phyloP scores from a whole-genome alignment of 92 coral and sea anemone species.

The Porites lobata region DNA sequence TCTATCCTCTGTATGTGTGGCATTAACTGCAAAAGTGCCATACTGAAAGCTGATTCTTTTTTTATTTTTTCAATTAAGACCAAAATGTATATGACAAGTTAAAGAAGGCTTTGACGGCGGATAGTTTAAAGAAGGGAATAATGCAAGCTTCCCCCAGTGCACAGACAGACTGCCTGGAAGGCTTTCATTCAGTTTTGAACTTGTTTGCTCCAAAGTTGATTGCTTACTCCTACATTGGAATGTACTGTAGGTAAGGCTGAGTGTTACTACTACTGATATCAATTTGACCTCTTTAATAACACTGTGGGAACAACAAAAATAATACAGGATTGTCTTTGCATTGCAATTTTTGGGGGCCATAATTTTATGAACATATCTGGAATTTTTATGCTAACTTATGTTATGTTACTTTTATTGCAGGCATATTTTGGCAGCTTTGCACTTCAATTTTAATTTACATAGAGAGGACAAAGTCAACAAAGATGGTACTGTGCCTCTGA shows the following conservation, averaged over 20 bases:
- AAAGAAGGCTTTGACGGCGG: conserved; percentile 29
- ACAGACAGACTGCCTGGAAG: conserved; percentile 65
- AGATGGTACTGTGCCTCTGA: conserved; percentile 17
- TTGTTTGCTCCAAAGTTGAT: conserved; percentile 55
- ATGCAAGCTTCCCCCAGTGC: conserved; percentile 58
- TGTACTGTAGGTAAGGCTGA: conserved; percentile 8
- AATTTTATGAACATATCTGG: too few species aligned
- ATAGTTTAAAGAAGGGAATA: conserved; percentile 48
- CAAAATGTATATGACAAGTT: conserved; percentile 41
- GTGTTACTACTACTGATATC: too few species aligned
- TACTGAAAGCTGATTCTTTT: not conserved
- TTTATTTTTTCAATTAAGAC: conserved; percentile 13
- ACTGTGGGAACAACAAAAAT: too few species aligned
- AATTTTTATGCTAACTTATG: too few species aligned
- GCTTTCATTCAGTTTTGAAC: conserved; percentile 62
- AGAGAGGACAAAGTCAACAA: conserved; percentile 26
- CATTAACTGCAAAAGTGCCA: not conserved
- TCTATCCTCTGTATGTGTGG: too few species aligned
- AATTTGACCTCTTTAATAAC: too few species aligned
- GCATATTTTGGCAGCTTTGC: conserved; percentile 51
- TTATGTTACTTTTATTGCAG: conserved; percentile 6
- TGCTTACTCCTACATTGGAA: conserved; percentile 46
- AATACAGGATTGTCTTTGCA: too few species aligned
- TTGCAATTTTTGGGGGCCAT: too few species aligned
- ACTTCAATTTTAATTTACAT: conserved; percentile 36